phyloP scores from a whole-genome alignment of 2,797 vertebrate species.

The Harpagifer antarcticus region DNA sequence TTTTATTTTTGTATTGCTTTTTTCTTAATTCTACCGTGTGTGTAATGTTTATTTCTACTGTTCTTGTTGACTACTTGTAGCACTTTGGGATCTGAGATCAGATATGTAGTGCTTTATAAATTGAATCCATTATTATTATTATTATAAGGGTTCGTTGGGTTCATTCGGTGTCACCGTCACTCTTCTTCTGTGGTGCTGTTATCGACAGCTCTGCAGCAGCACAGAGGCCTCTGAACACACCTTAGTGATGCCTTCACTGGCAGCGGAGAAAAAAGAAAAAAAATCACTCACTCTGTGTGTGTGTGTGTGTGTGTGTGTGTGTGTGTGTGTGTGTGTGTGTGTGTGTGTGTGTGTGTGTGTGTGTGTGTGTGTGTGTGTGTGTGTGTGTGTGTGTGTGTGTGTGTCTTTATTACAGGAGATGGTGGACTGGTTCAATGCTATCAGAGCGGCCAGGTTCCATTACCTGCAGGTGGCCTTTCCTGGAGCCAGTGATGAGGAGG shows the following conservation, averaged over 20 bases:
- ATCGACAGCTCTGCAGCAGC: conserved; percentile 49
- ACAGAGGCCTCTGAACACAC: background rate
- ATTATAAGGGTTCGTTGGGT: conserved; percentile 70
- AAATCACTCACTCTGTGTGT: background rate
- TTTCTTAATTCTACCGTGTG: no score
- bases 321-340: background rate
- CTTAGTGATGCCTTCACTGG: background rate
- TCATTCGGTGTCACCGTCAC: conserved; percentile 40
- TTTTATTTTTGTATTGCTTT: no score
- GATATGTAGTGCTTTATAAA: no score
- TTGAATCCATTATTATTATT: no score
- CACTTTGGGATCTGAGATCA: no score
- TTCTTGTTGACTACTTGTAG: no score
- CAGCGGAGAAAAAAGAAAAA: background rate
- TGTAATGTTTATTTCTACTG: no score
- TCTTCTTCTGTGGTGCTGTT: conserved; percentile 16
- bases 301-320: no score
- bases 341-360: no score
- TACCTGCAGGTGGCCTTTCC: conserved; percentile 98
- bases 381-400: no score
- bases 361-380: no score
- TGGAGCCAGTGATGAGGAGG: conserved; percentile 91
- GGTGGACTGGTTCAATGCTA: conserved; percentile 97
- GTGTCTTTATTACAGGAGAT: conserved; percentile 87
- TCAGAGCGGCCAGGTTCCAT: conserved; percentile 97